phyloP scores from a whole-genome alignment of 2,888 invertebrate genomes.

The Drosophila melanocephala region DNA sequence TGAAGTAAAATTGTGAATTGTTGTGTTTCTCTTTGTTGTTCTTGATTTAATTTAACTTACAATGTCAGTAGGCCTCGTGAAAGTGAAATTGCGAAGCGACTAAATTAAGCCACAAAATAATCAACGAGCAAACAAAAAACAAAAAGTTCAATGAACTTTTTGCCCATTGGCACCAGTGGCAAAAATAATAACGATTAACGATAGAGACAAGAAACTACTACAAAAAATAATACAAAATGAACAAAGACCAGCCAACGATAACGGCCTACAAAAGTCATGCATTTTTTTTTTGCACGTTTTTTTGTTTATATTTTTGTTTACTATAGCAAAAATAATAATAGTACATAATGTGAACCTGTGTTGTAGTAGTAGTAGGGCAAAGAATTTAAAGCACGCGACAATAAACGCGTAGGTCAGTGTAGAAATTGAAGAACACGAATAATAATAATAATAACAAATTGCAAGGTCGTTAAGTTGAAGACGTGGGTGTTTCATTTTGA shows the following conservation, averaged over 20 bases:
- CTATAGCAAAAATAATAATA: constrained; percentile 48
- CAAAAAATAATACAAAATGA: constrained; percentile 26
- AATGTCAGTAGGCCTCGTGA: constrained; percentile 54
- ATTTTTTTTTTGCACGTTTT: constrained; percentile 44
- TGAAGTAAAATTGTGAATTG: background rate
- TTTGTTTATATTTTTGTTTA: constrained; percentile 50
- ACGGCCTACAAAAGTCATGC: constrained; percentile 48
- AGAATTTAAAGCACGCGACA: constrained; percentile 45
- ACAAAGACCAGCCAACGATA: constrained; percentile 62
- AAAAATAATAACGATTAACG: constrained; percentile 54
- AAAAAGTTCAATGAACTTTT: constrained; percentile 74
- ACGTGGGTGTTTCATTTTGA: constrained; percentile 36
- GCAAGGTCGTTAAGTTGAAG: constrained; percentile 51
- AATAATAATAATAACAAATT: constrained; percentile 28
- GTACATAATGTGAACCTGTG: constrained; percentile 16
- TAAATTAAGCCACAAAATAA: constrained; percentile 55
- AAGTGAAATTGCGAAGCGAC: constrained; percentile 65
- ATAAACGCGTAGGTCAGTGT: constrained; percentile 54
- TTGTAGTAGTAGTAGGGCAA: constrained; percentile 33
- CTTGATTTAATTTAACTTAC: background rate
- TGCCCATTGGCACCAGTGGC: constrained; percentile 68
- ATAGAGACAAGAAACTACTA: constrained; percentile 60
- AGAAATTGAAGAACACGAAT: constrained; percentile 32
- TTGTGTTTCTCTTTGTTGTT: constrained; percentile 1
- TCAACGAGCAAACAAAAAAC: constrained; percentile 52